phyloP scores from a whole-genome alignment of 2,888 invertebrate genomes.

The Trileptium ribeirensis region DNA sequence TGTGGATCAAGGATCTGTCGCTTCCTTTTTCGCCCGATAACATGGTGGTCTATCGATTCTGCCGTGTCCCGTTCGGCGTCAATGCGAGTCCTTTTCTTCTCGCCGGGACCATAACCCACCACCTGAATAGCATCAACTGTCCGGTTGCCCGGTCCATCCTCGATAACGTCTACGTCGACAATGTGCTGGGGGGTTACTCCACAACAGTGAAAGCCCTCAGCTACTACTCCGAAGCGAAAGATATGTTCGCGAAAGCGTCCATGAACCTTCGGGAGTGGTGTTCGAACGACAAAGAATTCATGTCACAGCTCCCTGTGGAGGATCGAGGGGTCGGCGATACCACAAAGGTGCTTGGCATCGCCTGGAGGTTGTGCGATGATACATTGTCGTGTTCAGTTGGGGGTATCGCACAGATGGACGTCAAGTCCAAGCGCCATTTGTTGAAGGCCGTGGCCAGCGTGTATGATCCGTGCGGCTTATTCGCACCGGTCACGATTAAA shows the following conservation, averaged over 20 bases:
- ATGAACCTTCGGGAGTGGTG: neutral
- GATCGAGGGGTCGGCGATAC: too few relatives aligned
- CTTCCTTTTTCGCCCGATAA: slow-evolving; percentile 27
- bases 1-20: slow-evolving; percentile 1
- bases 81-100: slow-evolving; percentile 31
- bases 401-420: neutral
- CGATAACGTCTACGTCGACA: neutral
- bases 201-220: neutral
- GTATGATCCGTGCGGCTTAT: slow-evolving; percentile 37
- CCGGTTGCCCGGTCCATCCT: neutral
- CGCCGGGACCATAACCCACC: slow-evolving; percentile 26
- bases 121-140: neutral
- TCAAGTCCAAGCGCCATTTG: slow-evolving; percentile 29
- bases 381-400: too few relatives aligned
- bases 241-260: neutral
- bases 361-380: too few relatives aligned
- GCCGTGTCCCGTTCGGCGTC: slow-evolving; percentile 36
- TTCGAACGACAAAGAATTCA: too few relatives aligned
- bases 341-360: too few relatives aligned
- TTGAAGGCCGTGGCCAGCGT: slow-evolving; percentile 33
- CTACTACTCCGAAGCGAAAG: neutral
- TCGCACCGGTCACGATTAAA: slow-evolving; percentile 27
- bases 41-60: slow-evolving; percentile 32
- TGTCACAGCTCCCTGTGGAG: too few relatives aligned
- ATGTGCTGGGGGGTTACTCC: neutral